phyloP scores from a whole-genome alignment of 2,797 vertebrate species.

The Acipenser transmontanus region DNA sequence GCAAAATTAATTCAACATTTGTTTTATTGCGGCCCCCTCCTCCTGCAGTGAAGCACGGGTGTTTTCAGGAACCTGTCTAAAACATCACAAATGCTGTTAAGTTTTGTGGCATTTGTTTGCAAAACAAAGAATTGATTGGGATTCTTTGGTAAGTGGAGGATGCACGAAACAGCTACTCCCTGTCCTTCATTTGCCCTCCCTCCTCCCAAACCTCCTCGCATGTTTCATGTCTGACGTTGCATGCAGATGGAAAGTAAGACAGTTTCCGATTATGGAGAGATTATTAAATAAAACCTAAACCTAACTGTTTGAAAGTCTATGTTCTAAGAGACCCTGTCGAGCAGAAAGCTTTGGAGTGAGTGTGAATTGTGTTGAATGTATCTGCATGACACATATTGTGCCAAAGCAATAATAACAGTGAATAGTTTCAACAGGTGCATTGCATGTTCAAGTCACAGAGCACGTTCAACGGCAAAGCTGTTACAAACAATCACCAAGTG shows the following conservation, averaged over 20 bases:
- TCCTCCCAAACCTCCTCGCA: slow-evolving; percentile 2
- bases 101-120: slow-evolving; percentile 32
- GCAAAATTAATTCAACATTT: not conserved
- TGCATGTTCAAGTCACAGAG: too few relatives aligned
- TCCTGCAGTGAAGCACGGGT: slow-evolving; percentile 35
- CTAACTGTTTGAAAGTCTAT: too few relatives aligned
- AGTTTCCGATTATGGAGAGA: too few relatives aligned
- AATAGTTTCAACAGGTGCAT: too few relatives aligned
- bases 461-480: too few relatives aligned
- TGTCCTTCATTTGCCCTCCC: slow-evolving; percentile 21
- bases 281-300: too few relatives aligned
- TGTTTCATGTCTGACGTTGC: not conserved
- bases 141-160: slow-evolving; percentile 73
- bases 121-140: slow-evolving; percentile 59
- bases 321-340: too few relatives aligned
- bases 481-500: too few relatives aligned
- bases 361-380: too few relatives aligned
- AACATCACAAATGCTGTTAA: slow-evolving; percentile 6
- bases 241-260: not conserved
- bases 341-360: too few relatives aligned
- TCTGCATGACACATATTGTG: too few relatives aligned
- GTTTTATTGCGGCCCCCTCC: slow-evolving; percentile 32
- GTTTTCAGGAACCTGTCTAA: slow-evolving; percentile 13
- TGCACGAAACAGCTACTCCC: slow-evolving; percentile 45
- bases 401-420: too few relatives aligned